These are phyloP conservation scores for Drosophila subobscura DNA, from an alignment of 1,140 invertebrate species.

Conservation along the genomic window DNA sequence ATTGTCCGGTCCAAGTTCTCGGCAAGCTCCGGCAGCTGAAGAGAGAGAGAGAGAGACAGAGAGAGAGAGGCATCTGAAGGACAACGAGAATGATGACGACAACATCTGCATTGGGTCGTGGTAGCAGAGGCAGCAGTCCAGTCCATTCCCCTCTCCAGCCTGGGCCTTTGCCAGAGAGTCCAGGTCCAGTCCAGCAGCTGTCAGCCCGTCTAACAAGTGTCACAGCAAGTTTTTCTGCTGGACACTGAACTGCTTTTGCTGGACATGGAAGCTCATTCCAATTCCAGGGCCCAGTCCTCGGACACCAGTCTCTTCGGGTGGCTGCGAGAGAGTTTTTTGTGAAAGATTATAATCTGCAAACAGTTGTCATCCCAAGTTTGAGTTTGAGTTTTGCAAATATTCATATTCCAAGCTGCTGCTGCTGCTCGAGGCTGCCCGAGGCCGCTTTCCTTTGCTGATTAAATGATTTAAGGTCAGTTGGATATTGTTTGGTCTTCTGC, in stretches of 20 bases:
- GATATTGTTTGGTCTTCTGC: conserved; percentile 45
- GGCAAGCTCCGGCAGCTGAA: conserved; percentile 54
- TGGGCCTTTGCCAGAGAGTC: neutral
- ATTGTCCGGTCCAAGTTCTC: conserved; percentile 52
- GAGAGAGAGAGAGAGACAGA: neutral
- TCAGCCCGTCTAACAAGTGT: conserved; percentile 80
- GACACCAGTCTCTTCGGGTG: conserved; percentile 10
- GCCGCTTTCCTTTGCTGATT: conserved; percentile 55
- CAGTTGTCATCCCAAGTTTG: conserved; percentile 71
- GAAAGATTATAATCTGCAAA: conserved; percentile 82
- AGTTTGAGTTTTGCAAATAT: conserved; percentile 77
- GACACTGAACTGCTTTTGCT: conserved; percentile 41
- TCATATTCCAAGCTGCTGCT: conserved; percentile 11
- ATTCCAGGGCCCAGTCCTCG: conserved; percentile 27
- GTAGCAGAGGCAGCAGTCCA: neutral
- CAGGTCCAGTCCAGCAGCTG: conserved; percentile 70
- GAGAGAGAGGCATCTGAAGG: conserved; percentile 49
- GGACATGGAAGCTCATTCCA: conserved; percentile 50
- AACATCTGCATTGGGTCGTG: conserved; percentile 69
- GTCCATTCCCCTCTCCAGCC: conserved; percentile 31
- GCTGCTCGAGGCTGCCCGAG: conserved; percentile 5
- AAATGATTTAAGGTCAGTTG: conserved; percentile 80
- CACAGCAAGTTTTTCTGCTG: conserved; percentile 69
- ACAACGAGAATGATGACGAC: conserved; percentile 71
- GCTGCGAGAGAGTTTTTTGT: conserved; percentile 61